Percentiles rank a stretch among this genome's conserved stretches.
phyloP scores from a whole-genome alignment of 1,140 invertebrate species.

The Zaprionus ornatus region DNA sequence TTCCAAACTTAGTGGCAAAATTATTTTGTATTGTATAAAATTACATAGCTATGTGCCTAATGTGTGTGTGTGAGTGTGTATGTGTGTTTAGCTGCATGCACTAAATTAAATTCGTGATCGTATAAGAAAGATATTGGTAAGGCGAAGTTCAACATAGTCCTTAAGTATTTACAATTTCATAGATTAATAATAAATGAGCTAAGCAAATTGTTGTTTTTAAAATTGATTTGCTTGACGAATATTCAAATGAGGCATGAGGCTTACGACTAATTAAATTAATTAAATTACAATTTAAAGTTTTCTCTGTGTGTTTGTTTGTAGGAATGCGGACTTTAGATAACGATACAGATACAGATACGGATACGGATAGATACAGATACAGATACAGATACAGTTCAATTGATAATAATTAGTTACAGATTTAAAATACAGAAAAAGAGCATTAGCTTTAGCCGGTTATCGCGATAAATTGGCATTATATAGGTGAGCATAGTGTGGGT shows the following conservation, averaged over 20 bases:
- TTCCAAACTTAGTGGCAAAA: conserved; percentile 62
- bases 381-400: conserved; percentile 30
- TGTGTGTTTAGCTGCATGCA: conserved; percentile 41
- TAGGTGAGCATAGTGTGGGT: conserved; percentile 53
- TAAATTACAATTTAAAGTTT: conserved; percentile 43
- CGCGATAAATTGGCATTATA: conserved; percentile 36
- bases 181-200: conserved; percentile 38
- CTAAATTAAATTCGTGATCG: conserved; percentile 69
- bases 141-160: conserved; percentile 37
- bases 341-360: conserved; percentile 47
- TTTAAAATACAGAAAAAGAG: conserved; percentile 31
- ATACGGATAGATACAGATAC: conserved; percentile 48
- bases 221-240: conserved; percentile 71
- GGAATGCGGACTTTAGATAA: conserved; percentile 73
- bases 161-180: conserved; percentile 44
- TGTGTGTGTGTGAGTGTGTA: conserved; percentile 21
- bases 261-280: conserved; percentile 58
- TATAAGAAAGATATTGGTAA: conserved; percentile 51
- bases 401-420: conserved; percentile 22
- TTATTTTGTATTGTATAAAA: conserved; percentile 48
- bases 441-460: conserved; percentile 36
- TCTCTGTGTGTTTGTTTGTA: conserved; percentile 34
- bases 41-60: conserved; percentile 44
- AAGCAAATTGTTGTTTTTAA: conserved; percentile 79
- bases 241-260: conserved; percentile 53